Base-by-base conservation (phyloP, 2,113 vertebrate species). In the Toxotes chatareus region DNA sequence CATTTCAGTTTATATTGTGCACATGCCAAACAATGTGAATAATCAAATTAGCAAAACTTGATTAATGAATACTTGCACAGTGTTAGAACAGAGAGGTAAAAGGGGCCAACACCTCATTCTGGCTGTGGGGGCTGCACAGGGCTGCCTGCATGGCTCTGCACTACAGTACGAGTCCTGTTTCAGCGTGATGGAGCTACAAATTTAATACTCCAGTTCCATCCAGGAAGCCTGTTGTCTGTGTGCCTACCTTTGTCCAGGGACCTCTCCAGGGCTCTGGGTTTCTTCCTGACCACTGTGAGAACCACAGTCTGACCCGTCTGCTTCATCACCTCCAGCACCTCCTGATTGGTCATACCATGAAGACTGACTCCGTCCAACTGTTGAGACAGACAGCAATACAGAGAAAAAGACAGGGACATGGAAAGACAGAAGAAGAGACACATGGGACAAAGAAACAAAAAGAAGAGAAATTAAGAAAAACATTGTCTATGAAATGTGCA, bases 341-440 rank as follows among this genome's bases (percentile, higher is more conserved):
- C 96, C 73, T 97, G 96, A 72, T 98, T 99, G 86, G 94, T 96
- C 91, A 96, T 95, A 69, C 96, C 96, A 31, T 98, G 96, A 21
- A 99, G 96, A 80, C 96, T 97, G 57, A 99, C 65, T 4, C 96
- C 96, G 38, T 99, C 95, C 60, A 99, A 89, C 98, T 99, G 80
- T 7, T 19, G 40, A 70, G 10, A 68, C 4, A 19, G 5, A 34
- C 34, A 49, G 11, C 1, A 5, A 4, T 23, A 53, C 14, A 42
- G 12, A 55, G 5, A 60, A 1, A 47, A n/a, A 40, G 17, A 44
- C 17, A 51, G 11, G 31, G 0, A 74, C 1, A 42, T 2, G 71
- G 0, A 44, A 2, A 51, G 32, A 59, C 6, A 55, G 12, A 21
- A 1, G 9, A 49, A 7, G 12, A 53, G 1, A 42, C 11, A 53